Conservation (phyloP, 1,140 invertebrate genomes). For the Lutraria rhynchaena region DNA sequence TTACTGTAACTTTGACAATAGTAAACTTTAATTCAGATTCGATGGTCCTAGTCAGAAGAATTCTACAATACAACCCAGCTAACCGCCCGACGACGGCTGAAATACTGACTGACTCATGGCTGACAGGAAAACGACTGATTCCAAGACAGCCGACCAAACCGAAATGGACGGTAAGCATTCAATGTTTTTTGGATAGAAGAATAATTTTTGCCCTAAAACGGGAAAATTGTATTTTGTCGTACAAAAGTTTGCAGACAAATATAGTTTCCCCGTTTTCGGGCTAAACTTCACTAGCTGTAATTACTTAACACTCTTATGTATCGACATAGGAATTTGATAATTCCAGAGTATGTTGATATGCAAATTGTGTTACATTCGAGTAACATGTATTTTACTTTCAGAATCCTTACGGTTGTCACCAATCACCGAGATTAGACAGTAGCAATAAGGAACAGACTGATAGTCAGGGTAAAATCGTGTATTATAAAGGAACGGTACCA, state of each 20-base stretch:
- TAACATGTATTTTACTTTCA: slow-evolving; percentile 9
- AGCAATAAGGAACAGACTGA: not conserved
- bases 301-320: too few species aligned
- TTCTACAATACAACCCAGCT: slow-evolving; percentile 95
- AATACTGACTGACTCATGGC: slow-evolving; percentile 94
- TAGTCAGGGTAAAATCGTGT: slow-evolving; percentile 1
- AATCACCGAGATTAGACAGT: not conserved
- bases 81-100: slow-evolving; percentile 93
- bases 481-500: slow-evolving; percentile 41
- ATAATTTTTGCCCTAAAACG: too few species aligned
- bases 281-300: too few species aligned
- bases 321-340: too few species aligned
- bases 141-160: slow-evolving; percentile 60
- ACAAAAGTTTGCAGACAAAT: too few species aligned
- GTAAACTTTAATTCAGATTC: too few species aligned
- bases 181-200: too few species aligned
- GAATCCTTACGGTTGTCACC: slow-evolving; percentile 7
- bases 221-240: too few species aligned
- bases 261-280: too few species aligned
- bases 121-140: slow-evolving; percentile 80
- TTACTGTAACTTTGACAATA: too few species aligned
- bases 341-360: too few species aligned
- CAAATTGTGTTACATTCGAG: too few species aligned
- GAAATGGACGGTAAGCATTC: slow-evolving; percentile 65
- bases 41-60: slow-evolving; percentile 80